Percentiles rank a stretch among this genome's conserved stretches.
phyloP scores from a whole-genome alignment of 2,113 vertebrate genomes.

The Mirounga angustirostris region DNA sequence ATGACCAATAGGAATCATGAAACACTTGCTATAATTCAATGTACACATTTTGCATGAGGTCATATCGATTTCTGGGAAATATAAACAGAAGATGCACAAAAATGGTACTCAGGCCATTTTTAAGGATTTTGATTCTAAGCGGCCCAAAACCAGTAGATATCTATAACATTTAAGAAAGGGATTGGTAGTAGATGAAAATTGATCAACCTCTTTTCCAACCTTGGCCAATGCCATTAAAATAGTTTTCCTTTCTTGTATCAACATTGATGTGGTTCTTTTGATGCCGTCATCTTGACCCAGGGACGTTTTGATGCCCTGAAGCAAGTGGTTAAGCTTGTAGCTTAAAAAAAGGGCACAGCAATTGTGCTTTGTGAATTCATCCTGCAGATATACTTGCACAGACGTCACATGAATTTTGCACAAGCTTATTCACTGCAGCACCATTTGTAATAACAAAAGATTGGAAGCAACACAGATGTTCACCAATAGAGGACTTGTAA shows the following conservation, averaged over 20 bases:
- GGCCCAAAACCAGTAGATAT: not conserved
- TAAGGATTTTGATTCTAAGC: conserved; percentile 35
- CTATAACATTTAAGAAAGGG: not conserved
- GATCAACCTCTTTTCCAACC: not conserved
- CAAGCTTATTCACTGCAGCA: not conserved
- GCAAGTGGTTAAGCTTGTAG: not conserved
- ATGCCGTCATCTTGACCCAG: not conserved
- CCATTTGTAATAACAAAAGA: not conserved
- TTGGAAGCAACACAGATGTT: not conserved
- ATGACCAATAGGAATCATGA: not conserved
- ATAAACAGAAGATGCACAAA: conserved; percentile 50
- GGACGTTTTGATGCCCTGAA: not conserved
- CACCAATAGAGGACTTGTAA: not conserved
- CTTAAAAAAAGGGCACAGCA: not conserved
- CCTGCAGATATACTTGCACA: not conserved
- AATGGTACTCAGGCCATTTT: conserved; percentile 26
- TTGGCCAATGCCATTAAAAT: not conserved
- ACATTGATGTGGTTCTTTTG: not conserved
- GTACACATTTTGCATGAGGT: conserved; percentile 38
- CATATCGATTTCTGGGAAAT: conserved; percentile 41
- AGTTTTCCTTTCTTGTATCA: not conserved
- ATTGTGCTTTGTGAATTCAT: not conserved
- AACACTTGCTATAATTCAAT: not conserved
- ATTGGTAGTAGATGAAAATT: not conserved
- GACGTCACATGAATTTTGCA: not conserved